phyloP scores from a whole-genome alignment of 2,888 invertebrate genomes.

The Apeira syringaria region DNA sequence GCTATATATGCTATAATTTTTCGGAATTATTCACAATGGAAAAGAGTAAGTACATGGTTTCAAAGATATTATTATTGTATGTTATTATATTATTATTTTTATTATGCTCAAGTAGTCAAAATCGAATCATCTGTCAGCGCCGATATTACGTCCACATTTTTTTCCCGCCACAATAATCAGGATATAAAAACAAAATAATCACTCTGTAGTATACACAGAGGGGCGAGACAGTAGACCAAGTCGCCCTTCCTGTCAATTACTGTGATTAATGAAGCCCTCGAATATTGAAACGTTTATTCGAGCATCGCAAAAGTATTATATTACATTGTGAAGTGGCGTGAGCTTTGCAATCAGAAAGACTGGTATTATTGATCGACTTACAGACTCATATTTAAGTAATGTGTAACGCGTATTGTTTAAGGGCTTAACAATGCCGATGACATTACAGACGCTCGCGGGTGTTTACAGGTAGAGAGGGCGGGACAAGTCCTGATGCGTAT shows the following conservation, averaged over 20 bases:
- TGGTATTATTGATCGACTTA: not conserved
- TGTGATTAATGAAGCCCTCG: constrained; percentile 76
- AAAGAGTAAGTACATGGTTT: too few species aligned
- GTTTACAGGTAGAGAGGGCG: too few species aligned
- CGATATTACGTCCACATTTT: constrained; percentile 22
- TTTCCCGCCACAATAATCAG: constrained; percentile 51
- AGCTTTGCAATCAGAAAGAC: constrained; percentile 10
- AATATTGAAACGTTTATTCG: constrained; percentile 81
- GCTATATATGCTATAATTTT: too few species aligned
- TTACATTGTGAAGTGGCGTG: constrained; percentile 46
- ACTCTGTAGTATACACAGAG: constrained; percentile 44
- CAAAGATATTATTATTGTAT: too few species aligned
- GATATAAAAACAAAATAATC: constrained; percentile 52
- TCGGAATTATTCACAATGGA: too few species aligned
- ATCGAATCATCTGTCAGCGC: constrained; percentile 4
- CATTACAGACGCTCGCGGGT: too few species aligned
- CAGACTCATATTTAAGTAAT: too few species aligned
- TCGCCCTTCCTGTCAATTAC: constrained; percentile 77
- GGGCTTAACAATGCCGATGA: too few species aligned
- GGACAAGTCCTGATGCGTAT: too few species aligned
- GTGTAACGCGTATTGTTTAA: too few species aligned
- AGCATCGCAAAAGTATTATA: constrained; percentile 73
- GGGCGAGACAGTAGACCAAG: constrained; percentile 49
- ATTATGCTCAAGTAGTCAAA: too few species aligned
- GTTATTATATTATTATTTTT: too few species aligned